Percentiles rank a stretch among this genome's conserved stretches.
Conservation (phyloP, 2,113 vertebrate genomes). For the Leptodactylus fuscus region DNA sequence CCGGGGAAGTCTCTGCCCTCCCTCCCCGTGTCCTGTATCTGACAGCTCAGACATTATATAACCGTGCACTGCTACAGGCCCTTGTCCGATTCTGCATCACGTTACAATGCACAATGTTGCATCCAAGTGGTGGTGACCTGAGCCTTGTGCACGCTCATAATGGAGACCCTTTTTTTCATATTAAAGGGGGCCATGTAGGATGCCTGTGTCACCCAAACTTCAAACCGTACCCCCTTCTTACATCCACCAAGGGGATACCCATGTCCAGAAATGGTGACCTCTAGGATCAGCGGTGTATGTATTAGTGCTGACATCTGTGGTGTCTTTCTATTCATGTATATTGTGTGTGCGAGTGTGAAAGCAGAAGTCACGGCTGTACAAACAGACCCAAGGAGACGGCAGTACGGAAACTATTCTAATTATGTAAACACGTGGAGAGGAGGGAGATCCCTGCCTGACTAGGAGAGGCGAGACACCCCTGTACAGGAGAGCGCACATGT, state of each 20-base stretch:
- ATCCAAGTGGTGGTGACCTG: not conserved
- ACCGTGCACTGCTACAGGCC: not conserved
- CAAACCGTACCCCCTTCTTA: not conserved
- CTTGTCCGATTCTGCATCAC: not conserved
- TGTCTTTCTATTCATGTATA: not conserved
- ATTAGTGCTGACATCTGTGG: not conserved
- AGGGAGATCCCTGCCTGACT: slow-evolving; percentile 48
- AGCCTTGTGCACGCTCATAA: not conserved
- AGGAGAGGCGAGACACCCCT: slow-evolving; percentile 2
- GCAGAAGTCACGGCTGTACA: slow-evolving; percentile 50
- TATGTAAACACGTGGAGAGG: slow-evolving; percentile 54
- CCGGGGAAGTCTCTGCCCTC: slow-evolving; percentile 34
- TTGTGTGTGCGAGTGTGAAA: slow-evolving; percentile 7
- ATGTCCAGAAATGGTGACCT: not conserved
- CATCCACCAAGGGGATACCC: not conserved
- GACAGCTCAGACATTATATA: slow-evolving; percentile 47
- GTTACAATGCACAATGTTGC: not conserved
- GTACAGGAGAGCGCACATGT: not conserved
- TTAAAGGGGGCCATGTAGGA: not conserved
- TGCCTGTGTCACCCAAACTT: not conserved
- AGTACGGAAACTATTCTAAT: slow-evolving; percentile 58
- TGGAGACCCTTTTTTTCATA: too few relatives aligned
- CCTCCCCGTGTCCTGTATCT: slow-evolving; percentile 23
- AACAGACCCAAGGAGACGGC: slow-evolving; percentile 57
- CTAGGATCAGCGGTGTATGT: not conserved